These are phyloP conservation scores for Mustelus asterias DNA, from an alignment of 2,113 vertebrate genomes.

Conservation along the genomic window DNA sequence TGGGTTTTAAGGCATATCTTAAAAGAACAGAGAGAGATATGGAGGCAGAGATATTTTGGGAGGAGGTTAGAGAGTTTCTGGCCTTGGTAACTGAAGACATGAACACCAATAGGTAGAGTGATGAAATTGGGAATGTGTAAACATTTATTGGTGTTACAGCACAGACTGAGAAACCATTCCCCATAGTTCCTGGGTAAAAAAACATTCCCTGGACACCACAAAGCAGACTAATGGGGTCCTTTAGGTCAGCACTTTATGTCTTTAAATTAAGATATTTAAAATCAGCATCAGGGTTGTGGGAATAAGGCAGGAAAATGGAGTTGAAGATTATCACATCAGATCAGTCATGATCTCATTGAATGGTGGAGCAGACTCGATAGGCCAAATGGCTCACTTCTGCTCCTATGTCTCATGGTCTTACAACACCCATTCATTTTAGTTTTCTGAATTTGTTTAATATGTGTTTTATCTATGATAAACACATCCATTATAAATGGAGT, in stretches of 20 bases:
- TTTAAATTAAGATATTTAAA: not conserved
- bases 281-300: not conserved
- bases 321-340: too few relatives aligned
- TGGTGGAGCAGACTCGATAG: too few relatives aligned
- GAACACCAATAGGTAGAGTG: not conserved
- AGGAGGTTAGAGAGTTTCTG: not conserved
- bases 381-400: too few relatives aligned
- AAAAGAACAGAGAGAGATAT: too few relatives aligned
- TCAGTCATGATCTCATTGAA: too few relatives aligned
- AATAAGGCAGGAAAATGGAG: too few relatives aligned
- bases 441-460: not conserved
- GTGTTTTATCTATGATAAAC: not conserved
- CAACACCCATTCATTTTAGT: not conserved
- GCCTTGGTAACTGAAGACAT: not conserved
- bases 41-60: not conserved
- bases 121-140: not conserved
- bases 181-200: not conserved
- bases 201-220: not conserved
- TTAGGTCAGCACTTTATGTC: not conserved
- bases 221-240: not conserved
- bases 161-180: not conserved
- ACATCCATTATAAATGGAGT: not conserved
- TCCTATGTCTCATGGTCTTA: too few relatives aligned
- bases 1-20: not conserved
- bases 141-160: not conserved